Evolutionary conservation across 2,113 vertebrate genomes (phyloP).

Genomic region (Genyomyrus donnyi): DNA sequence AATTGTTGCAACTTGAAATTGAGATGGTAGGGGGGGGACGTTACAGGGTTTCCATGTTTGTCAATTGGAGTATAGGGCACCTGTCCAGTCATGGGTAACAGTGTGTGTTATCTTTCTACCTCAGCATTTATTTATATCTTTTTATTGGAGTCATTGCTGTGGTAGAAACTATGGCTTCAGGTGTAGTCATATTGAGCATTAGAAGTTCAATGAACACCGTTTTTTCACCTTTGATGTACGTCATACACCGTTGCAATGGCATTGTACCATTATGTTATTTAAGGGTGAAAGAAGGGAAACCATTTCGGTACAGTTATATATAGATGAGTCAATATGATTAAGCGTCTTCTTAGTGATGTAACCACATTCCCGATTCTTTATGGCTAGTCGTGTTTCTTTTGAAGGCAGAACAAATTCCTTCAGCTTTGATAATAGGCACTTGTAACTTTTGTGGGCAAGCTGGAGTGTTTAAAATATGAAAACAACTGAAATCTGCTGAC

Average conservation of each 20-base stretch:
- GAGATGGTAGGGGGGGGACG: neutral
- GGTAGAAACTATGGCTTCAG: neutral
- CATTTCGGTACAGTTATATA: neutral
- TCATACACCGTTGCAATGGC: neutral
- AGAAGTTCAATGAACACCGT: neutral
- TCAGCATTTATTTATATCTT: neutral
- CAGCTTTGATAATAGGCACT: neutral
- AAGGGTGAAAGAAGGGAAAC: neutral
- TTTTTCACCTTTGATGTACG: neutral
- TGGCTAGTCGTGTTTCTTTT: neutral
- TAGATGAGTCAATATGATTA: neutral
- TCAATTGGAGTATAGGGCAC: neutral
- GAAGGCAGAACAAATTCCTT: neutral
- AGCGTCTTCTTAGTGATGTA: neutral
- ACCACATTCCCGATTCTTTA: neutral
- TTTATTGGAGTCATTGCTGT: neutral
- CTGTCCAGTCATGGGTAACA: neutral
- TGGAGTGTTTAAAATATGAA: neutral
- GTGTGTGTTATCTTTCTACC: neutral
- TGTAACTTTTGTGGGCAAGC: neutral
- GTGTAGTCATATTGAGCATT: neutral
- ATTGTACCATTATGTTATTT: neutral
- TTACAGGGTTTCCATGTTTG: neutral
- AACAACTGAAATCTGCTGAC: neutral
- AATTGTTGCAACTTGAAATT: neutral